phyloP scores from a whole-genome alignment of 2,113 vertebrate genomes.

The Pelodiscus sinensis region DNA sequence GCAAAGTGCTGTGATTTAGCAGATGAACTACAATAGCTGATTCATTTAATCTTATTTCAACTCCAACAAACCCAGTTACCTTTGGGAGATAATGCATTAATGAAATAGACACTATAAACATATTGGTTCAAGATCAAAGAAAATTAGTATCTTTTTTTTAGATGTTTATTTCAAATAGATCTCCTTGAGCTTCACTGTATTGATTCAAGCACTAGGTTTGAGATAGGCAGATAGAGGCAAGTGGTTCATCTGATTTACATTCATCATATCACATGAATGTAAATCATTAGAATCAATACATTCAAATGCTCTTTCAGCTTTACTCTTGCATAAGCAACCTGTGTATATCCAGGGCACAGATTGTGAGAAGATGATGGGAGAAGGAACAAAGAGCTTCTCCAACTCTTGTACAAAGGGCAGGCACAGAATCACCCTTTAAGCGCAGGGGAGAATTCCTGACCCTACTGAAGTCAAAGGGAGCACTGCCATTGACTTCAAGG shows the following conservation, averaged over 20 bases:
- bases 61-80: conserved; percentile 52
- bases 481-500: neutral
- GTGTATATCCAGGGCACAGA: neutral
- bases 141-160: conserved; percentile 7
- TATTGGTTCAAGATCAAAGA: conserved; percentile 56
- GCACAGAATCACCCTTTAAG: neutral
- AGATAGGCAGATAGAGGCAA: conserved; percentile 21
- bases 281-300: neutral
- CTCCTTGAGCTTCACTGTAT: conserved; percentile 44
- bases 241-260: conserved; percentile 11
- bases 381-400: neutral
- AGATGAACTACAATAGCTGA: conserved; percentile 68
- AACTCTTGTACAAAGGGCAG: neutral
- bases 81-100: conserved; percentile 65
- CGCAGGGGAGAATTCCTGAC: neutral
- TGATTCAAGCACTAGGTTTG: conserved; percentile 40
- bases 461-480: neutral
- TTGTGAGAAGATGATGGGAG: neutral
- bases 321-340: neutral
- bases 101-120: conserved; percentile 29
- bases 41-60: conserved; percentile 75
- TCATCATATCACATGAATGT: conserved; percentile 4
- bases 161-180: conserved; percentile 60
- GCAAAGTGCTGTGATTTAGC: conserved; percentile 72
- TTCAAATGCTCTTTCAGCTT: conserved; percentile 30